Conservation (phyloP, 2,113 vertebrate species). For the Acrocephalus kingi region DNA sequence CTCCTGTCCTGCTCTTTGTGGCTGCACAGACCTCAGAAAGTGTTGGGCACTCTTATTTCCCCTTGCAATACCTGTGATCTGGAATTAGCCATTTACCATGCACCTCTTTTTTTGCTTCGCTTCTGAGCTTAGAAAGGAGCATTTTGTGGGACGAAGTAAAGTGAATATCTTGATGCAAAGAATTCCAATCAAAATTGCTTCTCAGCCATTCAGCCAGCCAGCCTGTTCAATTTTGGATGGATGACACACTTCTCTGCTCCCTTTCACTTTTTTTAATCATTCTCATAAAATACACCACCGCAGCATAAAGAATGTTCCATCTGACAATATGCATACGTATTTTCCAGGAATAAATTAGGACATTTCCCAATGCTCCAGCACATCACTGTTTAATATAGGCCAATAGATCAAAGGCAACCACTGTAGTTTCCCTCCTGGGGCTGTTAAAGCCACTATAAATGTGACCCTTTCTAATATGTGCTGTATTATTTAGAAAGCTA, state of each 20-base stretch:
- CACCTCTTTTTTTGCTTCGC: not conserved
- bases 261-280: not conserved
- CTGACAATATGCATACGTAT: slow-evolving; percentile 30
- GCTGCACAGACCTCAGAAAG: not conserved
- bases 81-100: not conserved
- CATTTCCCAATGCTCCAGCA: slow-evolving; percentile 41
- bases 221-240: not conserved
- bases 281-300: not conserved
- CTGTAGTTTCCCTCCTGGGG: slow-evolving; percentile 48
- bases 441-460: slow-evolving; percentile 14
- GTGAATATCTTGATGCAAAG: not conserved
- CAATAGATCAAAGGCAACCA: slow-evolving; percentile 58
- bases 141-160: not conserved
- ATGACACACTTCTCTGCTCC: not conserved
- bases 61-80: not conserved
- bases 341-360: slow-evolving; percentile 57
- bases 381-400: slow-evolving; percentile 60
- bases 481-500: not conserved
- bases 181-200: not conserved
- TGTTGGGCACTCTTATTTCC: not conserved
- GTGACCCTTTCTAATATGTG: slow-evolving; percentile 26
- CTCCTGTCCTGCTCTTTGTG: not conserved
- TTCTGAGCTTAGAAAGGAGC: not conserved
- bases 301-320: slow-evolving; percentile 17
- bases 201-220: not conserved